These are phyloP conservation scores for Prietella phreatophila DNA, from an alignment of 2,113 vertebrate genomes.

Conservation along the genomic window DNA sequence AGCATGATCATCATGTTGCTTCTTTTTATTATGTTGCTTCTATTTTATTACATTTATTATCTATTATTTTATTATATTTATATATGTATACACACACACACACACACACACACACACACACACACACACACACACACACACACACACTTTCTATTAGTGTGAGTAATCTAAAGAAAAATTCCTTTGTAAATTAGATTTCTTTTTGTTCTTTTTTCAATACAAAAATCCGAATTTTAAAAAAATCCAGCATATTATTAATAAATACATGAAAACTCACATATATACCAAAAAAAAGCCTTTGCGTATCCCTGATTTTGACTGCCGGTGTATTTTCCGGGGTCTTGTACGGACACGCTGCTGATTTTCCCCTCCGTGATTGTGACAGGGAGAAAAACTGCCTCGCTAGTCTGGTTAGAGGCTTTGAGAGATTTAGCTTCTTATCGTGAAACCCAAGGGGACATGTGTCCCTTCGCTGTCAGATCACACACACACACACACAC, in stretches of 20 bases:
- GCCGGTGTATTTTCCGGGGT: background rate
- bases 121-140: no score
- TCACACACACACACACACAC: slow-evolving; percentile 23
- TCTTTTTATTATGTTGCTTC: no score
- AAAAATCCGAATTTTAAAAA: background rate
- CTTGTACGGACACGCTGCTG: background rate
- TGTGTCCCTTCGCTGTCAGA: slow-evolving; percentile 27
- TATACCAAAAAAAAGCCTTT: no score
- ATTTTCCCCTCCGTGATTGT: slow-evolving; percentile 22
- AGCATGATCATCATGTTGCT: no score
- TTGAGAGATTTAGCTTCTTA: slow-evolving; percentile 46
- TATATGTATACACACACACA: no score
- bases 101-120: no score
- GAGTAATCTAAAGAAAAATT: background rate
- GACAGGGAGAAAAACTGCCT: slow-evolving; percentile 36
- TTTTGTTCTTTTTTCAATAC: background rate
- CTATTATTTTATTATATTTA: no score
- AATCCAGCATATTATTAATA: background rate
- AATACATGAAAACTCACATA: background rate
- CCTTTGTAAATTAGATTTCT: background rate
- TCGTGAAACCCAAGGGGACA: slow-evolving; percentile 41
- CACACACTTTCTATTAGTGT: background rate
- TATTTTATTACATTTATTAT: no score
- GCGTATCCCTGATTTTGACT: background rate
- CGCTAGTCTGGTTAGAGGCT: slow-evolving; percentile 34